Evolutionary conservation across 2,888 invertebrate species (phyloP), one percentile per base, ranked within the genome.

Genomic region (Nomada flava): DNA sequence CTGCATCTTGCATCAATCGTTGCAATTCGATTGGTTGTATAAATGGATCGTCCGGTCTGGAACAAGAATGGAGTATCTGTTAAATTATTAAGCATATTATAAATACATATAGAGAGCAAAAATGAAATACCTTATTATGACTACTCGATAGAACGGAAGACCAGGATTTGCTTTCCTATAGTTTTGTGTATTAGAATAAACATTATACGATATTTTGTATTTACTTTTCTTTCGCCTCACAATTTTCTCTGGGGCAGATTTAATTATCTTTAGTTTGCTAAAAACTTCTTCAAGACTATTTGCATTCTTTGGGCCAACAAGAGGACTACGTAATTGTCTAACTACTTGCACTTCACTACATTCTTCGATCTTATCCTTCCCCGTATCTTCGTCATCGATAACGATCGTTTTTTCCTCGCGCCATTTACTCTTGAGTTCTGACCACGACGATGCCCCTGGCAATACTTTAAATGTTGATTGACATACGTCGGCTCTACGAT

Each of bases 401-500:
- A 92, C 92, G 9, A 94, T 93, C 0, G 92, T 93, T 64, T 91
- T 92, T 36, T 91, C 91, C 9, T 94, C 93, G 20, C 89, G 88
- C 93, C 93, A 93, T 69, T 90, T 93, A 62, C 86, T 87, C 68
- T 93, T 94, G 20, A 93, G 79, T 65, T 93, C 92, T 0, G 86
- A 50, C 93, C 93, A 94, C 0, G 93, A 90, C 0, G 82, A 80
- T 44, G 87, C 83, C n/a, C 88, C 91, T 5, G 91, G 86, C 9
- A 88, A 50, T 76, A 88, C 91, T 42, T 78, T 82, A 55, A 92
- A 93, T 0, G 92, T 87, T 2, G 91, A 78, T 26, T 87, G 78
- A 74, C 80, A 77, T 29, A 63, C 5, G 5, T 78, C 70, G 0
- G 79, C 69, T 0, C 71, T 72, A 29, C 0, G 18, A 59, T 47